phyloP scores from a whole-genome alignment of 2,888 invertebrate species.

The Patella caerulea region DNA sequence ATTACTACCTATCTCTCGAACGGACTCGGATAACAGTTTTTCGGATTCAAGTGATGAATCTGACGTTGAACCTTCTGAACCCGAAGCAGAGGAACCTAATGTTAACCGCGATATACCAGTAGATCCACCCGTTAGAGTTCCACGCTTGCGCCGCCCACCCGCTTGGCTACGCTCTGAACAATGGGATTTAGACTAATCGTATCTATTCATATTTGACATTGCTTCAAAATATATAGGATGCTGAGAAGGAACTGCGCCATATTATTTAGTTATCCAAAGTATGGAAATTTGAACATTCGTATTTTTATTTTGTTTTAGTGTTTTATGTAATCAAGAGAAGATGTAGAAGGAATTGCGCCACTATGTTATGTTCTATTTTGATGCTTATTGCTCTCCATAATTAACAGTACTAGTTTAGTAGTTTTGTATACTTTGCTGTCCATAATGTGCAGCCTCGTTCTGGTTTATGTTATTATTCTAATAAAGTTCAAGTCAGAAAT shows the following conservation, averaged over 20 bases:
- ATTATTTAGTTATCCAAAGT: not conserved
- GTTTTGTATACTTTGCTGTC: too few species aligned
- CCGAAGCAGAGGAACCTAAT: too few species aligned
- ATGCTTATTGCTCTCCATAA: not conserved
- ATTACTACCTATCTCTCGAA: too few species aligned
- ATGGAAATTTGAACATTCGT: not conserved
- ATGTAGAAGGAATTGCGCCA: not conserved
- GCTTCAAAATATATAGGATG: not conserved
- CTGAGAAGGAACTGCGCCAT: not conserved
- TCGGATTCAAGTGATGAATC: too few species aligned
- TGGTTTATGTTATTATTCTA: too few species aligned
- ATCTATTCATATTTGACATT: not conserved
- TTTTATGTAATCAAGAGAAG: not conserved
- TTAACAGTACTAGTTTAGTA: not conserved
- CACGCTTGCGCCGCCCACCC: too few species aligned
- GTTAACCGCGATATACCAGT: too few species aligned
- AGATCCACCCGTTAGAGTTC: too few species aligned
- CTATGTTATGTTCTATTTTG: not conserved
- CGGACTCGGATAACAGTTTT: too few species aligned
- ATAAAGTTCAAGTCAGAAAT: too few species aligned
- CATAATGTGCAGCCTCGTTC: too few species aligned
- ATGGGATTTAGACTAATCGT: not conserved
- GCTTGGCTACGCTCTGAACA: constrained; percentile 1
- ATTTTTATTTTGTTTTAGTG: not conserved
- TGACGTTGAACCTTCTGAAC: too few species aligned